Base-by-base conservation (phyloP, 2,888 invertebrate species). In the Volucella zonaria region DNA sequence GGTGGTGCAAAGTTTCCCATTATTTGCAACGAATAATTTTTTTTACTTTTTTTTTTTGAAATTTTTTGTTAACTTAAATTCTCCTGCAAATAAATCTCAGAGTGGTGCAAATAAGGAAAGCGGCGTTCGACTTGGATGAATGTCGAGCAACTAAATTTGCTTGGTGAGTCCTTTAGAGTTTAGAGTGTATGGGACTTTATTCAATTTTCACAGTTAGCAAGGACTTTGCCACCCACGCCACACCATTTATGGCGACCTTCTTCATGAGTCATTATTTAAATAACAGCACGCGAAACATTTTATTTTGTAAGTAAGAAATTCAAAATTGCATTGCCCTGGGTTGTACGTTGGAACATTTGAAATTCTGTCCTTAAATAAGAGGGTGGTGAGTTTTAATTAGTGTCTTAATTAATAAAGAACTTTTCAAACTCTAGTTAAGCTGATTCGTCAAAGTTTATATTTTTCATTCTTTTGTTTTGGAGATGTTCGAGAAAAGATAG, bases 251-350 rank as follows among this genome's bases (percentile, higher is more conserved):
- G 18, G 52, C 23, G 54, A 73, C 49, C 58, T 64, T 49, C 38
- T 74, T 74, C 64, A 49, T 47, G 49, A 74, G 40, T 78, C 78
- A 71, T 71, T 71, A 78, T 78, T 64, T 78, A 51, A 71, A 70
- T 70, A 78, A 42, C 31, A 78, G 31, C 31, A 64, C 14, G 70
- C 42, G 56, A 78, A 78, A 70, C 51, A 70, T 68, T 78, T 71
- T 64, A 49, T 56, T 51, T 49, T 31, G 4, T 23, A n/a, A 64
- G 64, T 58, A 51, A 58, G 43, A 51, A 51, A 76, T 43, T 71
- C 54, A 43, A 64, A 78, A 78, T 71, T 64, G 62, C 49, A 78
- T 78, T 78, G 45, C 47, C 14, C 62, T 12, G 42, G 8, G 62
- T 47, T 15, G 42, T 15, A 3, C 1, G 18, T 15, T 12, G n/a